Conservation (phyloP, 2,113 vertebrate genomes). For the Grus americana region DNA sequence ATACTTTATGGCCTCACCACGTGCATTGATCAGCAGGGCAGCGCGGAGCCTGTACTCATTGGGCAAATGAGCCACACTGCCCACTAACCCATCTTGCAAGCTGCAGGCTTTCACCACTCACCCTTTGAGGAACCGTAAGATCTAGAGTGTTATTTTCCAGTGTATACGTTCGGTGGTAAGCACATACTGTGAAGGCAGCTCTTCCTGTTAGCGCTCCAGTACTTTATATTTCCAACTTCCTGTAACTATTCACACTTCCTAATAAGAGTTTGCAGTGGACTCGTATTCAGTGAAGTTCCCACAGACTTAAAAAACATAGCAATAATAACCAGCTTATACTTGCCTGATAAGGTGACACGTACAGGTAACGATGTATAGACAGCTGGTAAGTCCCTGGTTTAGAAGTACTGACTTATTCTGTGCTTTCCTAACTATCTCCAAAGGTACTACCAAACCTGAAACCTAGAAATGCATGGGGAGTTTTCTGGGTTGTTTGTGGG, state of each 20-base stretch:
- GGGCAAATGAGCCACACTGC: accelerated
- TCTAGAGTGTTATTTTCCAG: neutral
- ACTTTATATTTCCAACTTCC: slow-evolving; percentile 38
- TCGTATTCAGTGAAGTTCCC: neutral
- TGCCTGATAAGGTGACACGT: neutral
- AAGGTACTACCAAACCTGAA: neutral
- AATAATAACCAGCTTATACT: neutral
- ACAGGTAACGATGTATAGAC: neutral
- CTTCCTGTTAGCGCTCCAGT: slow-evolving; percentile 28
- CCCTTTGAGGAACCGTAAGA: neutral
- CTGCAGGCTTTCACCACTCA: neutral
- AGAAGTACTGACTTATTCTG: neutral
- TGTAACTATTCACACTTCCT: slow-evolving; percentile 43
- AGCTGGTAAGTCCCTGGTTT: neutral
- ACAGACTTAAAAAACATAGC: neutral
- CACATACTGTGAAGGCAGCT: neutral
- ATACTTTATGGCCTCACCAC: accelerated
- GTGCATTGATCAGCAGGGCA: neutral
- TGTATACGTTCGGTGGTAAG: accelerated
- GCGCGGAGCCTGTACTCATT: neutral
- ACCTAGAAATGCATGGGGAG: neutral
- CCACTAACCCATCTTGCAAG: neutral
- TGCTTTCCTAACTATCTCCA: neutral
- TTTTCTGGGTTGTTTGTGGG: neutral
- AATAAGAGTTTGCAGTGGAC: neutral